Base-by-base conservation (phyloP, 2,797 vertebrate genomes). In the Notolabrus celidotus region DNA sequence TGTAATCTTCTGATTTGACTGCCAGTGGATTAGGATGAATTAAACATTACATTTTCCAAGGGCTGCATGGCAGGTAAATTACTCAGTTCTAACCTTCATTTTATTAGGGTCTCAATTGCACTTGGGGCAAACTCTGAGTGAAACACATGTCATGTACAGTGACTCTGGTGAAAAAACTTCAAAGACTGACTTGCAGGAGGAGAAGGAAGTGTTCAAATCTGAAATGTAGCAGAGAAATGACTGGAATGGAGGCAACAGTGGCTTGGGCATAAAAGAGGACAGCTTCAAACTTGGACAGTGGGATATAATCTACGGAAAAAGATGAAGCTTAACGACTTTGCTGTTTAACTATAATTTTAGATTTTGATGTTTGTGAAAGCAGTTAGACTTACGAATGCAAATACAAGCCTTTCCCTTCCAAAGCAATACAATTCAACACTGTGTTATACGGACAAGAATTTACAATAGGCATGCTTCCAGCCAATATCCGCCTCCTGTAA, bases 21-120 rank as follows among this genome's bases (percentile, higher is more conserved):
- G 77, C 63, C 46, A 61, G 62, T 77, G 71, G 63, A 88, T 84
- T 83, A 79, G 25, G 69, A 71, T 81, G 67, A 89, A 86, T 87
- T 73, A 82, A 74, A 83, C 47, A 53, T 63, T 10, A 22, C 9
- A 63, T 68, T 72, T 57, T 57, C 51, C 23, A 61, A 61, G 38
- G 52, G 67, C 56, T 67, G 58, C 47, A 34, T 76, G 79, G 71
- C 75, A 80, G 72, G 80, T 80, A 65, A 83, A 85, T 86, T 75
- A 77, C 68, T 65, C n/a, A 33, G 49, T 45, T 67, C 70, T 60
- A 82, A 80, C 73, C 73, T 68, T 79, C 55, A 20, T 69, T 79
- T 86, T 63, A 82, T 75, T 74, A 69, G 51, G 25, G 12, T 12
- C 67, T 43, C 42, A 34, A 54, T 57, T 46, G 45, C 57, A 73